Base-by-base conservation (phyloP, 2,113 vertebrate genomes). In the Chionis minor region DNA sequence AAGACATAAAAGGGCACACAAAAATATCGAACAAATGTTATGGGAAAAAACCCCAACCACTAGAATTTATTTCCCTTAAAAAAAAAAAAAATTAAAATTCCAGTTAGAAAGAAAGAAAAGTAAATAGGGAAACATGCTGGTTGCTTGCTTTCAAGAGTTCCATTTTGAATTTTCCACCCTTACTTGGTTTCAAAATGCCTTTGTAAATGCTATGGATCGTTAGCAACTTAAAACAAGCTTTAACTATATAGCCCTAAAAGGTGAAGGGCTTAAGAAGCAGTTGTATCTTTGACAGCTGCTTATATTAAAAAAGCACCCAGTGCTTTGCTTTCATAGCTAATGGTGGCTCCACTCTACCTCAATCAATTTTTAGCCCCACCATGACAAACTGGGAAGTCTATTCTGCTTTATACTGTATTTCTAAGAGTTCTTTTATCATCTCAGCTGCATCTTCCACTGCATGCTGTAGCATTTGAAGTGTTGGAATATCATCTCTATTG, bases 31-130 rank as follows among this genome's bases (percentile, higher is more conserved):
- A 23, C 20, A 73, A 71, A 14, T 24, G 0, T 28, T 45, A 12
- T 5, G 22, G 42, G 3, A 0, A 14, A 54, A 38, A 45, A 1
- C 0, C 4, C 16, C 26, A 47, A 28, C 2, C 4, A 12, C 45
- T 66, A 23, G 47, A 35, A 61, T 72, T 42, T 84, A 32, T 81
- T 85, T 69, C 7, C 22, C 22, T 55, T 49, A 10, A 77, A n/a
- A 61, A 54, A 59, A 63, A 27, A 49, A 11, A 51, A 24, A 22
- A 10, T 13, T 17, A 13, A 61, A 83, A 35, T 30, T 70, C 18
- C 10, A 51, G 9, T 15, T 90, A 28, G 18, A 86, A 54, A 42
- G 45, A 83, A 70, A 12, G 12, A 44, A 42, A 81, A 73, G 6
- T 42, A 45, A 56, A n/a, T 28, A 77, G 16, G 21, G 77, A 67